Conservation (phyloP, 2,888 invertebrate genomes). For the Thera britannica region DNA sequence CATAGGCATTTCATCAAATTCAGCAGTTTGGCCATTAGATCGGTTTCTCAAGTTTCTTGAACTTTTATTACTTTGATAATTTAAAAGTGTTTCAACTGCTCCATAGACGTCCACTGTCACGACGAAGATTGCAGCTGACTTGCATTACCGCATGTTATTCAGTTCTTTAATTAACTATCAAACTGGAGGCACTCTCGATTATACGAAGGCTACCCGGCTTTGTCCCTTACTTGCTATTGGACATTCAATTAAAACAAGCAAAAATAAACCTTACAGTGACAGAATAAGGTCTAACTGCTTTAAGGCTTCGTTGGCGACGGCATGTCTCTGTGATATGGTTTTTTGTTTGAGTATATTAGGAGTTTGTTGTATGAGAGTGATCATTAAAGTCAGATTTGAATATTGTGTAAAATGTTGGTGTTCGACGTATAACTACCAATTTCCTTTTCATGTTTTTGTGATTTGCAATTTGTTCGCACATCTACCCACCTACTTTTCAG, state of each 20-base stretch:
- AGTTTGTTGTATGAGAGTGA: slow-evolving; percentile 58
- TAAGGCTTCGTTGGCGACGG: slow-evolving; percentile 63
- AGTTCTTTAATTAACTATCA: slow-evolving; percentile 83
- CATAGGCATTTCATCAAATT: no score
- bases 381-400: slow-evolving; percentile 62
- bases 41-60: no score
- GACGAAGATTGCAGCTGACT: slow-evolving; percentile 78
- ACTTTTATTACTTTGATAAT: no score
- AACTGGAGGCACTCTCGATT: slow-evolving; percentile 80
- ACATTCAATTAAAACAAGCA: slow-evolving; percentile 42
- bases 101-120: slow-evolving; percentile 49
- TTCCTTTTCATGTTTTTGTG: slow-evolving; percentile 45
- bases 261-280: slow-evolving; percentile 53
- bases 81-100: slow-evolving; percentile 50
- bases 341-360: slow-evolving; percentile 64
- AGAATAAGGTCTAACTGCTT: slow-evolving; percentile 48
- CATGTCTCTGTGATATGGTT: slow-evolving; percentile 77
- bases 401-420: slow-evolving; percentile 54
- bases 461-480: slow-evolving; percentile 28
- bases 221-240: slow-evolving; percentile 58
- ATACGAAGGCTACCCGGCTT: slow-evolving; percentile 80
- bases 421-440: slow-evolving; percentile 51
- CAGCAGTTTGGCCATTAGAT: no score
- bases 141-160: slow-evolving; percentile 77
- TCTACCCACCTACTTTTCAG: slow-evolving; percentile 7